These are phyloP conservation scores for Bucorvus abyssinicus DNA, from an alignment of 2,797 vertebrate species.

Conservation along the genomic window DNA sequence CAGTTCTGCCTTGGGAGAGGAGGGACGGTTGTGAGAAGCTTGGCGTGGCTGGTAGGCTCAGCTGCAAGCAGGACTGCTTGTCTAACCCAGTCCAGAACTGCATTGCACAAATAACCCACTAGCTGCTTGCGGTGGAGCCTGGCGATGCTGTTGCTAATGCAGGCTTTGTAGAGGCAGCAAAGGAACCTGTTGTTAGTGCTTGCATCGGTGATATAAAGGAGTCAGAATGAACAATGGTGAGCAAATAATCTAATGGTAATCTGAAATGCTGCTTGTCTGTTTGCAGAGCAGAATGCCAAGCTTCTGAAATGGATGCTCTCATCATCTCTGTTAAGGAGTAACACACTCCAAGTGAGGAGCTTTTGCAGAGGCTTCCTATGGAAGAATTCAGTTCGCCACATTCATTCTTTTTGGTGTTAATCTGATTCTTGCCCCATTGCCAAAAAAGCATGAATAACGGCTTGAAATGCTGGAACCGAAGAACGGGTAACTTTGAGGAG, in stretches of 20 bases:
- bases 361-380: background rate
- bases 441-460: background rate
- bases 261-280: background rate
- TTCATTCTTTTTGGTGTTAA: background rate
- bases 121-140: background rate
- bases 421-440: background rate
- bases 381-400: background rate
- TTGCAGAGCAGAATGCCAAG: background rate
- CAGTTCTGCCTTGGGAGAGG: background rate
- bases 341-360: background rate
- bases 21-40: rapidly evolving
- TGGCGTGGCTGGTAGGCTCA: background rate
- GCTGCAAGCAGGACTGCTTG: background rate
- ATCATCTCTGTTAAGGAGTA: background rate
- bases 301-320: background rate
- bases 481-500: background rate
- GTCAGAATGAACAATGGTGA: background rate
- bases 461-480: background rate
- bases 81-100: background rate
- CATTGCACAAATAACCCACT: rapidly evolving
- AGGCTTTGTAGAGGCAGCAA: background rate
- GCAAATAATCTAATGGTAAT: background rate
- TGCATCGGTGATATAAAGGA: background rate
- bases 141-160: background rate
- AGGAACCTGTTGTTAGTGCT: background rate